phyloP scores from a whole-genome alignment of 2,888 invertebrate species.

The Chloromyia formosa region DNA sequence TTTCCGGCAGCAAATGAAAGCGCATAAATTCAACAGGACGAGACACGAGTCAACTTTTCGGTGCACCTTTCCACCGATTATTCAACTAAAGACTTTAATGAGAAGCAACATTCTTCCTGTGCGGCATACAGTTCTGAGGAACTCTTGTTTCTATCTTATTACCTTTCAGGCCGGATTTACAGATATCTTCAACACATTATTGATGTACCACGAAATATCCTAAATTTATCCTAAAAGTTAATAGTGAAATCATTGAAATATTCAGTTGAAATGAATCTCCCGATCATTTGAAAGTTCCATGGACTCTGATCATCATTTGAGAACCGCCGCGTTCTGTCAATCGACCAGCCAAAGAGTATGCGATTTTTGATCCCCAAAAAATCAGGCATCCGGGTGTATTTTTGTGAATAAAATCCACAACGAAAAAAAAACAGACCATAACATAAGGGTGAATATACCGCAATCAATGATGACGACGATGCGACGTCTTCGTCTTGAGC shows the following conservation, averaged over 20 bases:
- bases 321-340: not conserved
- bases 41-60: slow-evolving; percentile 36
- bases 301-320: too few relatives aligned
- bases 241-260: not conserved
- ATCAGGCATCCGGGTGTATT: slow-evolving; percentile 38
- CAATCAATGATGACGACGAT: not conserved
- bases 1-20: not conserved
- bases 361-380: slow-evolving; percentile 3
- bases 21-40: slow-evolving; percentile 4
- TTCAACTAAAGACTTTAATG: slow-evolving; percentile 40
- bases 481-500: too few relatives aligned
- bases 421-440: slow-evolving; percentile 7
- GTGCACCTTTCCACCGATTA: slow-evolving; percentile 40
- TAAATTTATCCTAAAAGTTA: not conserved
- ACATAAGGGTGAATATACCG: slow-evolving; percentile 39
- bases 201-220: not conserved
- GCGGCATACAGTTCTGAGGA: not conserved
- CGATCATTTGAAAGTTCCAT: too few relatives aligned
- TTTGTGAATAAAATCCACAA: not conserved
- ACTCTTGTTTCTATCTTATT: not conserved
- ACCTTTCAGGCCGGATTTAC: not conserved
- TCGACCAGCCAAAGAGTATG: not conserved
- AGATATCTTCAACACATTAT: not conserved
- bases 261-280: too few relatives aligned
- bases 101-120: not conserved